Conservation (phyloP, 2,113 vertebrate genomes). For the Paraplagusia blochii region DNA sequence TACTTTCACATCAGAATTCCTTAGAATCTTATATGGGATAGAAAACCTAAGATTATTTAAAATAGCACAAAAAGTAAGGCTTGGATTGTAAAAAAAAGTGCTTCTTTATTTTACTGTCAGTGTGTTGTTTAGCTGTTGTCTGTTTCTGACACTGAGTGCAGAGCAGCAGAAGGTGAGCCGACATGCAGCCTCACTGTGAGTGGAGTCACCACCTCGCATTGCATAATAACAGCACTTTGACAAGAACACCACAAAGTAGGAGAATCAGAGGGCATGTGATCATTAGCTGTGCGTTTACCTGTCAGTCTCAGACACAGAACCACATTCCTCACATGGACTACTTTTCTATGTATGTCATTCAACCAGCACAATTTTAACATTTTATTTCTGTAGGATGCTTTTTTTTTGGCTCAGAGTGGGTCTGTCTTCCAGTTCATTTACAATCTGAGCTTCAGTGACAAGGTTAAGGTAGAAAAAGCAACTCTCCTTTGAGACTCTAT, state of each 20-base stretch:
- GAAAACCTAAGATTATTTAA: slow-evolving; percentile 5
- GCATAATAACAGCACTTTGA: slow-evolving; percentile 45
- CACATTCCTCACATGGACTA: not conserved
- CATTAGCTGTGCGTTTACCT: slow-evolving; percentile 33
- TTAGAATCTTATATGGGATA: too few species aligned
- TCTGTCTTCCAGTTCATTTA: slow-evolving; percentile 45
- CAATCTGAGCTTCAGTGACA: slow-evolving; percentile 39
- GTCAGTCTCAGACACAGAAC: slow-evolving; percentile 6
- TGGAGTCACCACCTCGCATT: slow-evolving; percentile 6
- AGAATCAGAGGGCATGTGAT: slow-evolving; percentile 35
- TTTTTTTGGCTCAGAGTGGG: slow-evolving; percentile 51
- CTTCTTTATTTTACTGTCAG: slow-evolving; percentile 8
- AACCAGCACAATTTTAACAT: slow-evolving; percentile 60
- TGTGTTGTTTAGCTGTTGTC: slow-evolving; percentile 1
- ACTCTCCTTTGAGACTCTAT: slow-evolving; percentile 44
- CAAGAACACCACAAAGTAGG: slow-evolving; percentile 27
- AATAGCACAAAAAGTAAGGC: slow-evolving; percentile 1
- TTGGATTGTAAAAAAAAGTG: slow-evolving; percentile 12
- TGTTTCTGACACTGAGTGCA: slow-evolving; percentile 33
- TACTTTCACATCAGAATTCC: slow-evolving; percentile 15
- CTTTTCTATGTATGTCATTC: too few species aligned
- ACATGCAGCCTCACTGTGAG: slow-evolving; percentile 16
- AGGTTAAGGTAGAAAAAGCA: slow-evolving; percentile 50
- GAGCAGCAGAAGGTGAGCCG: slow-evolving; percentile 26
- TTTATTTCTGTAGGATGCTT: slow-evolving; percentile 65